Evolutionary conservation across 2,888 invertebrate species (phyloP).

Genomic region (Gerosis bhagava): DNA sequence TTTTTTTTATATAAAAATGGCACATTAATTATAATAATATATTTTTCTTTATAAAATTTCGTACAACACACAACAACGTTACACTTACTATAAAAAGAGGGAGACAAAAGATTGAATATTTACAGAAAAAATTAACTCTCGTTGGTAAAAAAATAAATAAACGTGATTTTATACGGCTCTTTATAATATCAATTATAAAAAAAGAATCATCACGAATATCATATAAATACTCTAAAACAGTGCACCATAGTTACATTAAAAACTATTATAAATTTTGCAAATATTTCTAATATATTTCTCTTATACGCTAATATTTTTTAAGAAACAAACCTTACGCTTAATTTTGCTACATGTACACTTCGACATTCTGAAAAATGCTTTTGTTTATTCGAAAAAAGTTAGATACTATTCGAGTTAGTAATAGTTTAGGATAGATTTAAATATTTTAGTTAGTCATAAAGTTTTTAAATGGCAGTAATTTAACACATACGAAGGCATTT

Average conservation of each 20-base stretch:
- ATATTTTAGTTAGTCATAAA: slow-evolving; percentile 16
- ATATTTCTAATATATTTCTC: slow-evolving; percentile 47
- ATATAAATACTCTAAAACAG: slow-evolving; percentile 61
- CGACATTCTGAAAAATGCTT: slow-evolving; percentile 38
- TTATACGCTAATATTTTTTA: slow-evolving; percentile 55
- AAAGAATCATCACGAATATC: too few species aligned
- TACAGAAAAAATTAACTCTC: slow-evolving; percentile 58
- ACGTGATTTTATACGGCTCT: slow-evolving; percentile 28
- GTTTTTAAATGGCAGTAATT: slow-evolving; percentile 29
- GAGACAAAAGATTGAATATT: slow-evolving; percentile 53
- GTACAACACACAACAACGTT: slow-evolving; percentile 63
- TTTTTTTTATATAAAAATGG: slow-evolving; percentile 64
- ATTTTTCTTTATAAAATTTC: slow-evolving; percentile 57
- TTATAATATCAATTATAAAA: slow-evolving; percentile 46
- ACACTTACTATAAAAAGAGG: slow-evolving; percentile 54
- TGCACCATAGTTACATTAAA: slow-evolving; percentile 72
- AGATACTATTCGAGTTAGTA: slow-evolving; percentile 30
- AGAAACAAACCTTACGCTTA: slow-evolving; percentile 53
- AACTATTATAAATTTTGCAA: slow-evolving; percentile 59
- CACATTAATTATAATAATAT: slow-evolving; percentile 55
- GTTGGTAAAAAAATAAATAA: slow-evolving; percentile 57
- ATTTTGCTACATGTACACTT: slow-evolving; percentile 61
- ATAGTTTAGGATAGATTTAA: slow-evolving; percentile 26
- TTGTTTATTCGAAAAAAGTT: slow-evolving; percentile 36
- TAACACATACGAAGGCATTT: slow-evolving; percentile 29